A percentile compares a stretch with the other conserved stretches of the same genome.
These are phyloP conservation scores for Drosophila simulans DNA, from an alignment of 1,140 invertebrate species.

Conservation along the genomic window DNA sequence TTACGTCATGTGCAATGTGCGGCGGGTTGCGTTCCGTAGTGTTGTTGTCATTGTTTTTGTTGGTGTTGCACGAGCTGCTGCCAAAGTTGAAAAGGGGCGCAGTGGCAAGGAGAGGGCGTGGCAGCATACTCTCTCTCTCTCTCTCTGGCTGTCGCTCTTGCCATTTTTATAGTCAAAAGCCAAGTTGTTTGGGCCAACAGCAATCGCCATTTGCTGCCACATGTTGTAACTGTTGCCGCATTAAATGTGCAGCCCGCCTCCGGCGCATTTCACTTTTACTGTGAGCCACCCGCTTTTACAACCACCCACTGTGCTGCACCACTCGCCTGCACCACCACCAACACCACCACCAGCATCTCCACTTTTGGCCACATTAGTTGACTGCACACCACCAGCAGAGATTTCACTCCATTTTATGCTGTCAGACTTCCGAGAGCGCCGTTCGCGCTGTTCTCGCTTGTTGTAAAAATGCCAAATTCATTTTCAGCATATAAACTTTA, in stretches of 20 bases:
- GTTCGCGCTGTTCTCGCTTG: constrained; percentile 24
- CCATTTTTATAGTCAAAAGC: constrained; percentile 79
- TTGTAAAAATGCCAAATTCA: constrained; percentile 81
- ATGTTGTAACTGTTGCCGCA: constrained; percentile 80
- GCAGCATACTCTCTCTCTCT: constrained; percentile 48
- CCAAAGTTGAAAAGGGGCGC: constrained; percentile 39
- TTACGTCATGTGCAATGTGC: constrained; percentile 71
- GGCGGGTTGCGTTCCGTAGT: constrained; percentile 44
- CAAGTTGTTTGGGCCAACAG: constrained; percentile 72
- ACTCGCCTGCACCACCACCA: background rate
- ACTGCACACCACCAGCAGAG: constrained; percentile 76
- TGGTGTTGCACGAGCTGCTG: constrained; percentile 28
- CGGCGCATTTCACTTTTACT: constrained; percentile 78
- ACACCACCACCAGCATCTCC: background rate
- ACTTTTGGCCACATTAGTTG: constrained; percentile 57
- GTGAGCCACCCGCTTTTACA: constrained; percentile 56
- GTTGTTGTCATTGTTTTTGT: constrained; percentile 12
- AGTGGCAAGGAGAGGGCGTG: constrained; percentile 28
- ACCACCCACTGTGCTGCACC: constrained; percentile 5
- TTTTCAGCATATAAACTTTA: constrained; percentile 76
- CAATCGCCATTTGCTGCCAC: constrained; percentile 73
- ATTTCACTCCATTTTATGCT: constrained; percentile 82
- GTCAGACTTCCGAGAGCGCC: constrained; percentile 79
- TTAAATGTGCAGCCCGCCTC: constrained; percentile 66
- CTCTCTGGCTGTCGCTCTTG: constrained; percentile 4